phyloP scores from a whole-genome alignment of 2,113 vertebrate species.

The Gadus macrocephalus region DNA sequence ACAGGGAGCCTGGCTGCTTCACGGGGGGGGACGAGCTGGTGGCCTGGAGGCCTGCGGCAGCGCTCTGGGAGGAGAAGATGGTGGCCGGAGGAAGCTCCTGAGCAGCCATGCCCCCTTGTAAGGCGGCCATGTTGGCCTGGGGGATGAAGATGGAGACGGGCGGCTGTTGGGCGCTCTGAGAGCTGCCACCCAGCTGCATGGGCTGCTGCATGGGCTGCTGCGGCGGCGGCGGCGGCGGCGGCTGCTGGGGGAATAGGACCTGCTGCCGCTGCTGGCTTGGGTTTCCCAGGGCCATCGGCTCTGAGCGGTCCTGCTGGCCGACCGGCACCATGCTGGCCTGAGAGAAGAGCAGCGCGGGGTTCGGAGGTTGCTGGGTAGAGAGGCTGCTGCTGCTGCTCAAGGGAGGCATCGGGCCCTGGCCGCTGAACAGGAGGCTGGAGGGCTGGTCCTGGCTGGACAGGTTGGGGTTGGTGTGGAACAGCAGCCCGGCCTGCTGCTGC shows the following conservation, averaged over 20 bases:
- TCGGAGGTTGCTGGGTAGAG: slow-evolving; percentile 79
- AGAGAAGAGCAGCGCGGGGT: slow-evolving; percentile 82
- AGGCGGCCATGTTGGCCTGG: slow-evolving; percentile 83
- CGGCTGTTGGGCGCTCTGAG: slow-evolving; percentile 77
- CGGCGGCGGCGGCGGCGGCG: too few relatives aligned
- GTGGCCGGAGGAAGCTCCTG: slow-evolving; percentile 84
- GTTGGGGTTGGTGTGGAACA: slow-evolving; percentile 77
- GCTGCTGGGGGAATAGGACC: slow-evolving; percentile 84
- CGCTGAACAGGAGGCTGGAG: slow-evolving; percentile 68
- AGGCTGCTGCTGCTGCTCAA: slow-evolving; percentile 69
- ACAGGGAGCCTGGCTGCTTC: slow-evolving; percentile 80
- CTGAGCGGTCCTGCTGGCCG: slow-evolving; percentile 79
- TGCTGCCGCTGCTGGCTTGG: slow-evolving; percentile 78
- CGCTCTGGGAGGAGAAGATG: slow-evolving; percentile 84
- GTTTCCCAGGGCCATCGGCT: slow-evolving; percentile 88
- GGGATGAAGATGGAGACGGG: slow-evolving; percentile 90
- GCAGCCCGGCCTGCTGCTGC: slow-evolving; percentile 81
- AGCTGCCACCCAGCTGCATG: slow-evolving; percentile 85
- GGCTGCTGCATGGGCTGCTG: slow-evolving; percentile 82
- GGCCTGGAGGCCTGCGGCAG: slow-evolving; percentile 81
- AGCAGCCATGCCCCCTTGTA: slow-evolving; percentile 82
- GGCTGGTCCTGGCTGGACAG: slow-evolving; percentile 82
- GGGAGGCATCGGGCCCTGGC: slow-evolving; percentile 70
- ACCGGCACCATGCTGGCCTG: slow-evolving; percentile 80
- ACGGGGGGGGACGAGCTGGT: slow-evolving; percentile 81